phyloP scores from a whole-genome alignment of 2,888 invertebrate species.

The Pseudolycoriella hygida region DNA sequence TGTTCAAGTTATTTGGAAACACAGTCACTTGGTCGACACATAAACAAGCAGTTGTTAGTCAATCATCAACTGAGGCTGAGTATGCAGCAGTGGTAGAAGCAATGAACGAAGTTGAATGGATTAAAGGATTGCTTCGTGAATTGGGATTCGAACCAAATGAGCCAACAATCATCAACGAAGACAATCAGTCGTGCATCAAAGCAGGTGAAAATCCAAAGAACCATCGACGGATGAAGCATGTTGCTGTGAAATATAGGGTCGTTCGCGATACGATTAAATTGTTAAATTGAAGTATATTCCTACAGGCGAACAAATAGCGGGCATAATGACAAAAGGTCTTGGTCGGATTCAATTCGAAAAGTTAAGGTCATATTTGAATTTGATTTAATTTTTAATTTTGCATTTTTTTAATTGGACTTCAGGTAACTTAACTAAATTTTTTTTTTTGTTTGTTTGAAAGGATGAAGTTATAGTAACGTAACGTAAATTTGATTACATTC shows the following conservation, averaged over 20 bases:
- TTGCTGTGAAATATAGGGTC: not conserved
- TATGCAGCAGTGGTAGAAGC: conserved; percentile 3
- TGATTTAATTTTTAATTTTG: conserved; percentile 2
- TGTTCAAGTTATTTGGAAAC: conserved; percentile 5
- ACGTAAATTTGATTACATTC: no score
- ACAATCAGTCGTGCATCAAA: conserved; percentile 1
- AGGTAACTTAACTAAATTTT: no score
- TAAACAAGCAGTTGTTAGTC: not conserved
- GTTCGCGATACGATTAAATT: conserved; percentile 2
- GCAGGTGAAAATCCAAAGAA: conserved; percentile 1
- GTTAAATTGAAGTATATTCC: conserved; percentile 1
- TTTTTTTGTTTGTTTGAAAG: no score
- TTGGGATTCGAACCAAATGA: not conserved
- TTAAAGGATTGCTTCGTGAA: not conserved
- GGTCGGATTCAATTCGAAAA: no score
- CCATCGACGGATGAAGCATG: conserved; percentile 2
- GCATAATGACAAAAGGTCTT: conserved; percentile 3
- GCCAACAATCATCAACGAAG: not conserved
- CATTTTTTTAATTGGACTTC: not conserved
- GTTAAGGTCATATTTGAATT: not conserved
- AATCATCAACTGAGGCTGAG: conserved; percentile 5
- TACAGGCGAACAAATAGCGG: conserved; percentile 2
- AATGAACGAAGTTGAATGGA: conserved; percentile 2
- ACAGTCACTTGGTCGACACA: conserved; percentile 1
- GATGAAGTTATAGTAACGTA: no score